Base-by-base conservation (phyloP, 2,888 invertebrate species). In the Phorcus lineatus region DNA sequence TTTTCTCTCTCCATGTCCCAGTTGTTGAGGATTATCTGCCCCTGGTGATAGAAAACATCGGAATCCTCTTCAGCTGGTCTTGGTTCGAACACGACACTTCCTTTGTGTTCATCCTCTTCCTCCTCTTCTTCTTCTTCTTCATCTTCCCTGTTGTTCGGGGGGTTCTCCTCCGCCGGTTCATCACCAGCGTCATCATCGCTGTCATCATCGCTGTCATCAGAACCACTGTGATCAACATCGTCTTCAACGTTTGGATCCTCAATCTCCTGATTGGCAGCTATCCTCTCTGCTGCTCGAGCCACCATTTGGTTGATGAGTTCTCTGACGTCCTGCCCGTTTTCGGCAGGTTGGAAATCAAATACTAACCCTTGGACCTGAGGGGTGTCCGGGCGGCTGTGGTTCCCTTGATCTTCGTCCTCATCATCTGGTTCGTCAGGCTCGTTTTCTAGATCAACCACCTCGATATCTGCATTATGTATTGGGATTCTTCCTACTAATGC, bases 41-140 rank as follows among this genome's bases (percentile, higher is more conserved):
- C 62, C 19, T 62, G 24, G 13, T 40, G 40, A 17, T 53, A 24
- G 6, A 22, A 28, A 47, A 53, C 11, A 19, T 17, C 17, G 11
- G 31, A 57, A 7, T 77, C 66, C 13, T 16, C 24, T 9, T 47
- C 62, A 6, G 11, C 47, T 47, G 47, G 47, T 22, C 47, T 24
- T 6, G 53, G 52, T 47, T 52, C 74, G 28, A 52, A 53, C 11
- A 53, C 47, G 11, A 47, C 47, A 47, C 47, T 9, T 28, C 55
- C 77, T 62, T 78, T 70, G n/a, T 40, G 22, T 4, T 52, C 53
- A 24, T 40, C 78, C 16, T n/a, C 78, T n/a, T 24, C 53, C 17
- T 24, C 70, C n/a, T 22, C 70, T 40, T 78, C 54, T n/a, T 24
- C 53, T 0, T 24, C 70, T 24, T 22, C 70, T 40, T 78, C 54